Evolutionary conservation across 2,113 vertebrate species (phyloP).

Genomic region (Silurus asotus): DNA sequence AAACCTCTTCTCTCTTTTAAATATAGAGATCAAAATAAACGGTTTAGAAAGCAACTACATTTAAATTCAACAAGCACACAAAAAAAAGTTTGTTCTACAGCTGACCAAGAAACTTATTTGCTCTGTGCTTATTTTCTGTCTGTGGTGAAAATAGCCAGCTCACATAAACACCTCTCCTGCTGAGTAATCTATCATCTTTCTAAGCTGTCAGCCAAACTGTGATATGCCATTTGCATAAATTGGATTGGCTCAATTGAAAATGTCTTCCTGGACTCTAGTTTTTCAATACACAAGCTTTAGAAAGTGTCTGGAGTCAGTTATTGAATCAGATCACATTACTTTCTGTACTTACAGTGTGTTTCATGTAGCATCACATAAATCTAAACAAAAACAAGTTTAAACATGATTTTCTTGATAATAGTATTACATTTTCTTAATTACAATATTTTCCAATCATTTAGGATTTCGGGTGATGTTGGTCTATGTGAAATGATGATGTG

Average conservation of each 20-base stretch:
- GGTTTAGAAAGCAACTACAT: neutral
- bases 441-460: neutral
- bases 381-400: neutral
- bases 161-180: conserved; percentile 19
- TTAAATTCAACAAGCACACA: neutral
- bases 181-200: conserved; percentile 2
- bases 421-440: neutral
- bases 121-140: neutral
- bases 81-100: neutral
- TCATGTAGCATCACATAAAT: neutral
- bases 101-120: neutral
- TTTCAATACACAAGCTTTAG: neutral
- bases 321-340: neutral
- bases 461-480: neutral
- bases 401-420: neutral
- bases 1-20: too few species aligned
- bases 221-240: conserved; percentile 17
- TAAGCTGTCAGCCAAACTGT: conserved; percentile 1
- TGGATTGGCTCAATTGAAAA: neutral
- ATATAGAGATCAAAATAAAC: too few species aligned
- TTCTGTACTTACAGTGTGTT: neutral
- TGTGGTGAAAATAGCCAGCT: neutral
- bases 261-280: neutral
- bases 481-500: neutral
- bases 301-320: neutral